phyloP scores from a whole-genome alignment of 2,888 invertebrate genomes.

The Oxyteleia sp. region DNA sequence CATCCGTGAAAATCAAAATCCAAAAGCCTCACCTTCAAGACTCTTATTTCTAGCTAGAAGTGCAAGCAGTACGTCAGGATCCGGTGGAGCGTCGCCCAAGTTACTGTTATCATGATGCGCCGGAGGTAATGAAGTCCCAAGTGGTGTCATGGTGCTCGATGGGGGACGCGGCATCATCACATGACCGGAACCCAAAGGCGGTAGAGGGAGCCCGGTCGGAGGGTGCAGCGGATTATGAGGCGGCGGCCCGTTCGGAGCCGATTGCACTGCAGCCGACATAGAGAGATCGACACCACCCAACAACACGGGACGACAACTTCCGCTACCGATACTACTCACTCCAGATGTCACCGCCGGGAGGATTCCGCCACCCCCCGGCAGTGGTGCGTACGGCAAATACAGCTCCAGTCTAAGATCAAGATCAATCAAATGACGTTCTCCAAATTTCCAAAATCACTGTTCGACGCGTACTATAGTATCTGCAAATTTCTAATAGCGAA shows the following conservation, averaged over 20 bases:
- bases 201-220: conserved; percentile 73
- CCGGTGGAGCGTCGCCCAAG: conserved; percentile 89
- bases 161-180: conserved; percentile 82
- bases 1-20: no score
- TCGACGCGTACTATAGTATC: no score
- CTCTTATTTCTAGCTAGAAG: conserved; percentile 95
- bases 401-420: conserved; percentile 85
- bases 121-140: conserved; percentile 86
- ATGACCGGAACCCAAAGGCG: conserved; percentile 77
- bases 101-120: conserved; percentile 79
- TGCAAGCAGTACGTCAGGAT: conserved; percentile 95
- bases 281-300: conserved; percentile 86
- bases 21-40: conserved; percentile 93
- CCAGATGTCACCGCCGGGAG: conserved; percentile 86
- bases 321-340: conserved; percentile 78
- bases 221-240: conserved; percentile 76
- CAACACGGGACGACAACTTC: conserved; percentile 84
- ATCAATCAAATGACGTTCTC: not conserved
- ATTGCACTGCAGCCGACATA: conserved; percentile 87
- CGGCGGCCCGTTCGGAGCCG: conserved; percentile 78
- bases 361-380: conserved; percentile 87
- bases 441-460: not conserved
- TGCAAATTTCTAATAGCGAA: no score
- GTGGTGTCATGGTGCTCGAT: conserved; percentile 76
- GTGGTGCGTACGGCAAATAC: conserved; percentile 87